Percentiles rank a stretch among this genome's conserved stretches.
Conservation (phyloP, 2,113 vertebrate species). For the Circaetus gallicus region DNA sequence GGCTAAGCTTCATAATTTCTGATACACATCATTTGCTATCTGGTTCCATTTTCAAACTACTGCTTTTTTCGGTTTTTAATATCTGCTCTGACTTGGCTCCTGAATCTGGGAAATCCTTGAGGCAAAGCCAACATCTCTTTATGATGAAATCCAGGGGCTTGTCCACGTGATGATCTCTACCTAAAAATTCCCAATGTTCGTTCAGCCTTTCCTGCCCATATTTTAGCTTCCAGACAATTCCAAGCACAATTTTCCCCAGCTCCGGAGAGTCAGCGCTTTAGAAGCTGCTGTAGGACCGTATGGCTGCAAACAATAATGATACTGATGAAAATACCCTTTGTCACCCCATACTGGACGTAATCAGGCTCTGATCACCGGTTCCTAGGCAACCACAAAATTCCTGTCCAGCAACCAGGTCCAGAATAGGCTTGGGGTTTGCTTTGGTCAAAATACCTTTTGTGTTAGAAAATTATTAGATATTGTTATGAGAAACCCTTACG, state of each 20-base stretch:
- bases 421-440: background rate
- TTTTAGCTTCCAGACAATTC: background rate
- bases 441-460: background rate
- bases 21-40: background rate
- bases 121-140: background rate
- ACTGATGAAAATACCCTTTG: background rate
- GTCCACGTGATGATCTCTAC: rapidly evolving
- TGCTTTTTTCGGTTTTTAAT: background rate
- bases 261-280: background rate
- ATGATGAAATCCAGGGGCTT: background rate
- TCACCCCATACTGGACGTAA: background rate
- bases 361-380: background rate
- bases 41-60: background rate
- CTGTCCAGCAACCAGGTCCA: background rate
- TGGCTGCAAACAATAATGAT: background rate
- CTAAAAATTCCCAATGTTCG: background rate
- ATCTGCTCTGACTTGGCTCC: background rate
- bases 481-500: background rate
- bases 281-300: background rate
- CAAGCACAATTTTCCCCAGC: background rate
- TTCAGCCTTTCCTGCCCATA: background rate
- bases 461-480: background rate
- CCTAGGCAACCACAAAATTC: constrained; percentile 54
- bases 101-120: background rate
- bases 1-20: background rate